phyloP scores from a whole-genome alignment of 2,888 invertebrate genomes.

The Troilus luridus region DNA sequence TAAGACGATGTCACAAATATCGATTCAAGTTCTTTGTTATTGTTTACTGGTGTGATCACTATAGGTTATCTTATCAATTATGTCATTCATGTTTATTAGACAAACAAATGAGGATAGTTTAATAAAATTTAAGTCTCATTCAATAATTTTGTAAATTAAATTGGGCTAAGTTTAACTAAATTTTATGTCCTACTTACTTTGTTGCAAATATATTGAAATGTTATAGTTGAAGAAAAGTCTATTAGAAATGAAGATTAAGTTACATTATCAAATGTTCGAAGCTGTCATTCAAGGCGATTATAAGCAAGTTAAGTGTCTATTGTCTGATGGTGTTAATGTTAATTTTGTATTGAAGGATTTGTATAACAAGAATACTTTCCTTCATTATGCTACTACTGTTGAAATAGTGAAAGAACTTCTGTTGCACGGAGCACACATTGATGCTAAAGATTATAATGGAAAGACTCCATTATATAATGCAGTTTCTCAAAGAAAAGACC shows the following conservation, averaged over 20 bases:
- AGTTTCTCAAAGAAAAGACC: neutral
- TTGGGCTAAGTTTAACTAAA: neutral
- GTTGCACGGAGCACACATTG: neutral
- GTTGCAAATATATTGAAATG: neutral
- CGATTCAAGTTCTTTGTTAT: neutral
- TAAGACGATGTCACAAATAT: neutral
- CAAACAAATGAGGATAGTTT: neutral
- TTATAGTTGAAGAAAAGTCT: neutral
- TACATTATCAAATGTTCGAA: neutral
- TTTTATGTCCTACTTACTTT: neutral
- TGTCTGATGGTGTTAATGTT: neutral
- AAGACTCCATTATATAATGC: neutral
- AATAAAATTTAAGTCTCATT: neutral
- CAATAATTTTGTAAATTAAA: neutral
- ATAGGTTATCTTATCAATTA: neutral
- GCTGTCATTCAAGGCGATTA: neutral
- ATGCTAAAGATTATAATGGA: constrained; percentile 20
- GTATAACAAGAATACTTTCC: neutral
- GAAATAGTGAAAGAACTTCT: constrained; percentile 12
- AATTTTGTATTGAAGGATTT: neutral
- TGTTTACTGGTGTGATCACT: neutral
- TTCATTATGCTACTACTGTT: neutral
- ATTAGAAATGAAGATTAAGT: neutral
- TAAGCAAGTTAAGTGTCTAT: neutral
- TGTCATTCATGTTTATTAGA: neutral